A percentile compares a stretch with the other conserved stretches of the same genome.
These are phyloP conservation scores for Pantala flavescens DNA, from an alignment of 1,140 invertebrate genomes.

Conservation along the genomic window DNA sequence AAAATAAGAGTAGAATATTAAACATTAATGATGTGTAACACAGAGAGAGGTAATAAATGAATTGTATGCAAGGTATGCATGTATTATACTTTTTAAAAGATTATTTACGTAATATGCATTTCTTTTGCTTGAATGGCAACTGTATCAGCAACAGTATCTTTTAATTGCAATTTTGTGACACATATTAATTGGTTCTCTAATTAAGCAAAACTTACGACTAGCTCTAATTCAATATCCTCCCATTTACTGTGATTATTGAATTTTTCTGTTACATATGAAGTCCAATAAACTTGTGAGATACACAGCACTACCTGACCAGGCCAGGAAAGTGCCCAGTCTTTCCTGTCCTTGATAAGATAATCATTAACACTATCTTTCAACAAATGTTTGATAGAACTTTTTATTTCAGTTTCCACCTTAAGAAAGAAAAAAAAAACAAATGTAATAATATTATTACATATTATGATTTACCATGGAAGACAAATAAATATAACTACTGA, in stretches of 20 bases:
- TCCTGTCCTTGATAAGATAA: slow-evolving; percentile 52
- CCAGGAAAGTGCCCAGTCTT: slow-evolving; percentile 71
- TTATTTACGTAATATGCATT: too few species aligned
- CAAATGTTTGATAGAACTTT: slow-evolving; percentile 57
- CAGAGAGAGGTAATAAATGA: too few species aligned
- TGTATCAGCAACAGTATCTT: too few species aligned
- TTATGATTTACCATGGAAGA: slow-evolving; percentile 10
- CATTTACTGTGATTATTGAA: background rate
- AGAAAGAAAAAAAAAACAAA: slow-evolving; percentile 24
- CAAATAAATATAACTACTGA: slow-evolving; percentile 20
- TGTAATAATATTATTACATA: background rate
- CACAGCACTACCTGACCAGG: slow-evolving; percentile 81
- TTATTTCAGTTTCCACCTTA: slow-evolving; percentile 74
- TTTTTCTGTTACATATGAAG: slow-evolving; percentile 46
- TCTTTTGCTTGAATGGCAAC: too few species aligned
- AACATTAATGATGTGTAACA: too few species aligned
- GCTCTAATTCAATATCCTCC: background rate
- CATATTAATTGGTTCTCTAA: background rate
- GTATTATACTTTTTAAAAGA: too few species aligned
- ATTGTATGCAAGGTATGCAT: too few species aligned
- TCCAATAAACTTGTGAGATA: slow-evolving; percentile 85
- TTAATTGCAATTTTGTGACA: too few species aligned
- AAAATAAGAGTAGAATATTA: too few species aligned
- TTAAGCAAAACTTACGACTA: background rate
- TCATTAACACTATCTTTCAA: slow-evolving; percentile 58